Base-by-base conservation (phyloP, 2,113 vertebrate species). In the Caretta caretta region DNA sequence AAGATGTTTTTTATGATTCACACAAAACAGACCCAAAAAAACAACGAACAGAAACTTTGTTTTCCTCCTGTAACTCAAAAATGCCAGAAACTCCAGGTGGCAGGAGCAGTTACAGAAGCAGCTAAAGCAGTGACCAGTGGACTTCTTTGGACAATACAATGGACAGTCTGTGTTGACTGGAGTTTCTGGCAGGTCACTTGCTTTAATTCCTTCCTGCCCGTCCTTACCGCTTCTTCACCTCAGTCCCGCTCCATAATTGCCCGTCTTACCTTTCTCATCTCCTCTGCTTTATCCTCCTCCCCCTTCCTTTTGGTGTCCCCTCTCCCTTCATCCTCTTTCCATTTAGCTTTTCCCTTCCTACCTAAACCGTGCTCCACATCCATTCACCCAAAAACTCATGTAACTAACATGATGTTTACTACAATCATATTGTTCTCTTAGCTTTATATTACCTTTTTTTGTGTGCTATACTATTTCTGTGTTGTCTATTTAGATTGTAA, bases 281-380 rank as follows among this genome's bases (percentile, higher is more conserved):
- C 57, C 57, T 27, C 59, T 57, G 10, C 56, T 19, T 4, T 31
- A 13, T 29, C 12, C 29, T 62, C 29, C 13, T 62, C 29, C 5
- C 12, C 3, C 59, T 62, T 62, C 59, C 13, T 62, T 57, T 57
- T 25, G 24, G n/a, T 35, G 46, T 0, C 1, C 0, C 56, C 72
- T 48, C 3, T 90, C 6, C 3, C 88, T 93, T 92, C 57, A n/a
- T 7, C 86, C 88, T 87, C 7, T 59, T 48, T 94, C 6, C 27
- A 83, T 10, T 84, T 80, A 78, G 12, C 3, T 53, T 87, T 78
- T 79, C 2, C 2, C 12, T 91, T 90, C 48, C 8, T 85, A 83
- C 9, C 19, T 62, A 84, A 62, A 59, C 46, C 29, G 14, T 29
- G 8, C 50, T 54, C 1, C 42, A 14, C 59, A 87, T 90, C 3